These are phyloP conservation scores for Tapirus indicus DNA, from an alignment of 2,797 vertebrate genomes.

Conservation along the genomic window DNA sequence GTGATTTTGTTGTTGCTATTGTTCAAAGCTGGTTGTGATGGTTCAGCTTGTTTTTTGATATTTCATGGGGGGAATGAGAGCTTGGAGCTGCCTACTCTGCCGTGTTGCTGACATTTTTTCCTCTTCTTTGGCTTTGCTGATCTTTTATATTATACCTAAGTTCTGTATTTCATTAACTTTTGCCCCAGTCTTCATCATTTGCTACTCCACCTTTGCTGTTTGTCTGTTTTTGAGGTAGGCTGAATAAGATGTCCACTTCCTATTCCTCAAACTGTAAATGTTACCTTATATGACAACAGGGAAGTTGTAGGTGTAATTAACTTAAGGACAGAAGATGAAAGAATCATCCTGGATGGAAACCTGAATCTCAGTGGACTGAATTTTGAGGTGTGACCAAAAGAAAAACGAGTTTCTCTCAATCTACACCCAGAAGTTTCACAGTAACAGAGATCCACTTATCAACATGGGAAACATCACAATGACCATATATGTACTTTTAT, in stretches of 20 bases:
- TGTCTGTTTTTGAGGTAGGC: background rate
- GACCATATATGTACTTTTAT: constrained; percentile 1
- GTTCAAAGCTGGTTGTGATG: too few species aligned
- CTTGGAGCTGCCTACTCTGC: background rate
- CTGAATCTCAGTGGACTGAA: too few species aligned
- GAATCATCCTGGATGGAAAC: background rate
- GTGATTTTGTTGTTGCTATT: accelerated
- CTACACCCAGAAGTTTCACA: background rate
- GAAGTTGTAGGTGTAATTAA: background rate
- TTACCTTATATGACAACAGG: accelerated
- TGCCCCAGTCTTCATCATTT: background rate
- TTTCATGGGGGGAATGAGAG: too few species aligned
- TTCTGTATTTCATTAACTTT: background rate
- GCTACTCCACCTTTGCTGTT: background rate
- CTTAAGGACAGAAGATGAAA: background rate
- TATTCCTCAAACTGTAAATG: accelerated
- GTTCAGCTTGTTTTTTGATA: accelerated
- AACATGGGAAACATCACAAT: background rate
- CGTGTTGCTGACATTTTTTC: accelerated
- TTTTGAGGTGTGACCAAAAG: background rate
- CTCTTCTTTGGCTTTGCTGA: background rate
- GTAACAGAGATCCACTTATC: background rate
- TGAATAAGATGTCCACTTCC: accelerated
- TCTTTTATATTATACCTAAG: too few species aligned
- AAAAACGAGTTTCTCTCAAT: background rate